Base-by-base conservation (phyloP, 2,797 vertebrate genomes). In the Clarias platycephalus region DNA sequence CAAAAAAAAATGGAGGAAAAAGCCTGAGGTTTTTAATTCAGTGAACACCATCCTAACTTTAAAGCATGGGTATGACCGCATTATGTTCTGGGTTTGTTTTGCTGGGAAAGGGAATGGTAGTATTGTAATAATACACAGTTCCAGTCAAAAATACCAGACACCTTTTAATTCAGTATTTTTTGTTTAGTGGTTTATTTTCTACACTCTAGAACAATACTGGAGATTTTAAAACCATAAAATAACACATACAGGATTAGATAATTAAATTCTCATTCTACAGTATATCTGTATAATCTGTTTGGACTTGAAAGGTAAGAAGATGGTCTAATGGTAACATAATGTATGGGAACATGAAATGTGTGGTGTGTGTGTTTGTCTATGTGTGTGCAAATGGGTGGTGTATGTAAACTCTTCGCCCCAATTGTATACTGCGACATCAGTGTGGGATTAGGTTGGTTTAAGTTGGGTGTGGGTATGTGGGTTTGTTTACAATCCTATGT, bases 401-500 rank as follows among this genome's bases (percentile, higher is more conserved):
- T 60, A 7, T n/a, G 58, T 79, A 26, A 28, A 79, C n/a, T 1
- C 26, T 63, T 26, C 18, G 24, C 0, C 34, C 10, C 0, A 44
- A 26, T 8, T 49, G 8, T 28, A 49, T 15, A 49, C 44, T 49
- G 44, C 37, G 34, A 37, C 44, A 44, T 49, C 72, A 22, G 1
- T 72, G 12, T 74, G 15, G 72, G 53, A 31, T 28, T 76, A 76
- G 57, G 75, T 81, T 81, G 20, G 20, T 82, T 71, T 71, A 62
- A 82, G 22, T 7, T 74, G 26, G 18, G 44, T 66, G 44, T 63
- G n/a, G 62, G 10, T 60, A 22, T 62, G 16, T 75, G 26, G 16
- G 18, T 60, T 78, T 77, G 66, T 26, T 68, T 80, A 7, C 70
- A 13, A 90, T 31, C 87, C 26, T 86, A 37, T 81, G 10, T 67